Base-by-base conservation (phyloP, 2,888 invertebrate species). In the Mamestra brassicae region DNA sequence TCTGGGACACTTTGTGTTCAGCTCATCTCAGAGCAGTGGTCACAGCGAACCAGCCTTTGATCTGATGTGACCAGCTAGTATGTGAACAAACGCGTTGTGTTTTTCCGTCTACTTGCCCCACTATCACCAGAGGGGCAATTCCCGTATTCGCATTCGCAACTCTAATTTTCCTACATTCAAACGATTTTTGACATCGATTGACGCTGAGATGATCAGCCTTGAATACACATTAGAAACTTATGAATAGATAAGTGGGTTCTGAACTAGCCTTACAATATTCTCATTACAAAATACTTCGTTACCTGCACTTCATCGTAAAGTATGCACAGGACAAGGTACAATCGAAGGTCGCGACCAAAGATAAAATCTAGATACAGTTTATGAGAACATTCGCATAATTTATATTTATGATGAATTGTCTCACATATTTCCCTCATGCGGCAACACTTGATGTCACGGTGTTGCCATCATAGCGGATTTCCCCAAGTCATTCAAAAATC, bases 381-480 rank as follows among this genome's bases (percentile, higher is more conserved):
- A 84, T 84, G 84, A 84, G 65, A 60, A 38, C 75, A 83, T 83
- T 50, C 10, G n/a, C 61, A 74, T 65, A 47, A 10, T 38, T 50
- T 50, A 66, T 83, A 66, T 83, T 26, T 64, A 83, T 50, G 45
- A 71, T 26, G 47, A 54, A 72, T 71, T 64, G 38, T 72, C 62
- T 54, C 42, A 61, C 55, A 64, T 82, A 78, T 79, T 79, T 79
- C 68, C 61, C 47, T 57, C 42, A 67, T 78, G 66, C 15, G 26
- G 45, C 38, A 72, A 68, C 52, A 73, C 50, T 50, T n/a, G 50
- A 78, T 34, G 61, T 26, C 52, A 4, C 15, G 11, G 63, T 76
- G 61, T 76, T 76, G 74, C 80, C 85, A 83, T 60, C 67, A 60
- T 36, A 36, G 66, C 11, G 85, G 85, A 71, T 58, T 85, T 85